Evolutionary conservation across 2,888 invertebrate species (phyloP).

Genomic region (Romanomermis culicivorax): DNA sequence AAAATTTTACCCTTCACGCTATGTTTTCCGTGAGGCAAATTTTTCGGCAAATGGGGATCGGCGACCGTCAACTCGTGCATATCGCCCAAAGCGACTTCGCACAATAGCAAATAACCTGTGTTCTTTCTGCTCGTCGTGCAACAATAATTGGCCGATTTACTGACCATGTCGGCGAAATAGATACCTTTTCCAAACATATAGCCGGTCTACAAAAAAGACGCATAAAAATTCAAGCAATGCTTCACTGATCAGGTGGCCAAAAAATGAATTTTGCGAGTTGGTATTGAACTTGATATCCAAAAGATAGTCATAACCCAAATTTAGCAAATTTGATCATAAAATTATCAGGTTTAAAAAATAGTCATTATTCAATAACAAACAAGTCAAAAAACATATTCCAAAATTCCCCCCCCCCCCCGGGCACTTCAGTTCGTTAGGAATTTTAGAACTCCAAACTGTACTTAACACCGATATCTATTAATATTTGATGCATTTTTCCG

Average conservation of each 20-base stretch:
- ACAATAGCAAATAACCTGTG: conserved; percentile 64
- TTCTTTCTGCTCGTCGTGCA: conserved; percentile 43
- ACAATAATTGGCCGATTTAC: conserved; percentile 92
- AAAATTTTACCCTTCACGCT: conserved; percentile 62
- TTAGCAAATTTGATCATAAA: no score
- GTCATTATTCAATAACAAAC: no score
- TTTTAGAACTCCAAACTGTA: no score
- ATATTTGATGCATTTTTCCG: no score
- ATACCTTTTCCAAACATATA: conserved; percentile 90
- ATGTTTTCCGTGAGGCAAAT: conserved; percentile 58
- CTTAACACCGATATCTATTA: no score
- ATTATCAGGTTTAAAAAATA: no score
- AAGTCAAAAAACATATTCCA: no score
- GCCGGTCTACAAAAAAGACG: conserved; percentile 30
- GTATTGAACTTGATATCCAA: no score
- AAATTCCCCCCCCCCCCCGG: no score
- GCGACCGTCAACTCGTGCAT: conserved; percentile 54
- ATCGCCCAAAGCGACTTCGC: conserved; percentile 71
- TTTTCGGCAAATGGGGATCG: conserved; percentile 43
- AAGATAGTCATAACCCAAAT: no score
- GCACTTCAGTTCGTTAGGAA: no score
- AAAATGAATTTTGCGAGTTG: not conserved
- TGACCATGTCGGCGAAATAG: conserved; percentile 96
- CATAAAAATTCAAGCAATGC: not conserved
- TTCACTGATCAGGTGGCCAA: not conserved